Percentiles rank a stretch among this genome's conserved stretches.
Conservation (phyloP, 1,140 invertebrate species). For the Trichomalopsis sarcophagae region DNA sequence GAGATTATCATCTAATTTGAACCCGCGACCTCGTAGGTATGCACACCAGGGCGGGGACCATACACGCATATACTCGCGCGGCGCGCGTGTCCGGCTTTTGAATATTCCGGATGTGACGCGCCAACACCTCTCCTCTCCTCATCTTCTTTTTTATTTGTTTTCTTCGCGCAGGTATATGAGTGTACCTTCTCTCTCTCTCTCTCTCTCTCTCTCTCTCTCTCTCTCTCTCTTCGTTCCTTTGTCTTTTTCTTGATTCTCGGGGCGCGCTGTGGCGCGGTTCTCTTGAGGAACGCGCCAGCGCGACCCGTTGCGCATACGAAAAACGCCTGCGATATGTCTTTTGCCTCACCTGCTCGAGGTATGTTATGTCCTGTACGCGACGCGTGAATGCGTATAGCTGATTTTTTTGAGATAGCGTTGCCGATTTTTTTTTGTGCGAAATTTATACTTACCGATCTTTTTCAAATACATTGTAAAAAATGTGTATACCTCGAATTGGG, state of each 20-base stretch:
- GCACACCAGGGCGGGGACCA: neutral
- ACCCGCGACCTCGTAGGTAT: neutral
- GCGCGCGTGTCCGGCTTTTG: slow-evolving; percentile 61
- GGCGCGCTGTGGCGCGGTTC: neutral
- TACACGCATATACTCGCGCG: too few relatives aligned
- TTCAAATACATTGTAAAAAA: neutral
- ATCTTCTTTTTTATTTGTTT: neutral
- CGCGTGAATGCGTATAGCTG: neutral
- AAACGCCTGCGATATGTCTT: neutral
- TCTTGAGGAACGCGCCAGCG: slow-evolving; percentile 8
- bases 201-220: too few relatives aligned
- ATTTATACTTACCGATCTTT: too few relatives aligned
- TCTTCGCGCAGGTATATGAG: neutral
- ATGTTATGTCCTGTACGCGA: neutral
- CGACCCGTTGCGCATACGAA: slow-evolving; percentile 30
- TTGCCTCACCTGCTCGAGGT: neutral
- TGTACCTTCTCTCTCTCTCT: neutral
- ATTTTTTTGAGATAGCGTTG: neutral
- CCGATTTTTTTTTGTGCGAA: neutral
- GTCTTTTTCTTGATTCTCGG: slow-evolving; percentile 32
- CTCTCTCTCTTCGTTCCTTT: neutral
- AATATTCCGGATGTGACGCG: slow-evolving; percentile 62
- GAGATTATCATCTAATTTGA: slow-evolving; percentile 15
- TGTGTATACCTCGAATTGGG: slow-evolving; percentile 38
- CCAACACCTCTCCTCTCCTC: slow-evolving; percentile 23